Evolutionary conservation across 1,140 invertebrate genomes (phyloP), one percentile per base, ranked within the genome.

Genomic region (Bombus balteatus): DNA sequence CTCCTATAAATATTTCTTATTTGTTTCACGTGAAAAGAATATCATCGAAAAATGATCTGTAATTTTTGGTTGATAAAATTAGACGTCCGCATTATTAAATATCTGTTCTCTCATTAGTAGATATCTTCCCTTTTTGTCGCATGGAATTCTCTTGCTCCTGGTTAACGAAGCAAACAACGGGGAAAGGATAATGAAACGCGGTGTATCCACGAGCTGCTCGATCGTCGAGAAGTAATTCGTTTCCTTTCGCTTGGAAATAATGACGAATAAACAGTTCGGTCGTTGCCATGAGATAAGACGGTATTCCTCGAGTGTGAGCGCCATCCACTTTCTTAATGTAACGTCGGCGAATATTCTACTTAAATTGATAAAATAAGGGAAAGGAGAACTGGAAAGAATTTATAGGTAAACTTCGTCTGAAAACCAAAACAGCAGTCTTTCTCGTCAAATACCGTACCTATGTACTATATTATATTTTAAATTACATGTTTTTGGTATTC

Each of bases 191-290:
- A 81, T 73, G 70, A 81, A 81, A 70, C 47, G 68, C 28, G 47
- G 37, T 22, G 22, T 81, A 53, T 53, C 47, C 47, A 53, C 47
- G 47, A 22, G 18, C 47, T 53, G 80, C 80, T 62, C 70, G 80
- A 81, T 81, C 53, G 70, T 13, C 68, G 68, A 73, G 80, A 83
- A 83, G n/a, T 75, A 83, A 83, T 83, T 83, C 53, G 59, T 37
- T 74, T 76, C 37, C 59, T 25, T 39, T 65, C 81, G 34, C 22
- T 41, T 41, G 81, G 57, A 83, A 83, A 43, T 83, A 66, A 83
- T 41, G 81, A 75, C 41, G 80, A 73, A 73, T 81, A 73, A 73
- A 81, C 70, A 73, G 68, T 73, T 81, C 28, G 34, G 68, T 73
- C 47, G 47, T 53, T 53, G 47, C 22, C 28, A 34, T 37, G 53